Conservation (phyloP, 1,140 invertebrate species). For the Hydropsyche tenuis region DNA sequence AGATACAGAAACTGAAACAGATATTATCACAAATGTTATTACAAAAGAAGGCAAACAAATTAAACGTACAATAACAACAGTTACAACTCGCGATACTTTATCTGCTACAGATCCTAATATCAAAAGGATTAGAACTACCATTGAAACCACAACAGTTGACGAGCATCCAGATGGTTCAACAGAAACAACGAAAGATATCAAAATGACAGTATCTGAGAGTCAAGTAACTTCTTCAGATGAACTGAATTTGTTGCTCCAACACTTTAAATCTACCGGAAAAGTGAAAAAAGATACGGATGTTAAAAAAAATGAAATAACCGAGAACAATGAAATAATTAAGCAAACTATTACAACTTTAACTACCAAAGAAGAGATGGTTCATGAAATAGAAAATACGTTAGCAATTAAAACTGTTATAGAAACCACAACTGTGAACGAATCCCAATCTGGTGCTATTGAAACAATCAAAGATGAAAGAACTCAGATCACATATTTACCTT, state of each 20-base stretch:
- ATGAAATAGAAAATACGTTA: conserved; percentile 56
- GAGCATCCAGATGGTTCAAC: conserved; percentile 60
- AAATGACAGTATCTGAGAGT: conserved; percentile 62
- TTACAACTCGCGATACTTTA: conserved; percentile 60
- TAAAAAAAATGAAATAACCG: conserved; percentile 55
- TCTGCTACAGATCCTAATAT: conserved; percentile 56
- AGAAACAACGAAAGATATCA: conserved; percentile 63
- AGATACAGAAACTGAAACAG: conserved; percentile 56
- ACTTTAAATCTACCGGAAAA: conserved; percentile 57
- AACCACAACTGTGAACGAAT: conserved; percentile 59
- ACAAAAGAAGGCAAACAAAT: conserved; percentile 54
- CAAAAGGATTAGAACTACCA: conserved; percentile 58
- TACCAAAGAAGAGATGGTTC: conserved; percentile 60
- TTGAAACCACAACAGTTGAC: conserved; percentile 61
- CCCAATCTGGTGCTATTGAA: conserved; percentile 57
- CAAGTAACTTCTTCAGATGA: conserved; percentile 60
- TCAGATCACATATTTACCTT: conserved; percentile 62
- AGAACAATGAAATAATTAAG: conserved; percentile 53
- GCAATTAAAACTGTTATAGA: conserved; percentile 62
- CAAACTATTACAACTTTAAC: conserved; percentile 58
- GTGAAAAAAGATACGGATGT: conserved; percentile 58
- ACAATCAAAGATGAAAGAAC: conserved; percentile 61
- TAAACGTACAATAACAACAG: conserved; percentile 59
- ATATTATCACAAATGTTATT: conserved; percentile 57
- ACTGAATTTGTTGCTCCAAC: conserved; percentile 57